Conservation (phyloP, 1,140 invertebrate species). For the Apis mellifera region DNA sequence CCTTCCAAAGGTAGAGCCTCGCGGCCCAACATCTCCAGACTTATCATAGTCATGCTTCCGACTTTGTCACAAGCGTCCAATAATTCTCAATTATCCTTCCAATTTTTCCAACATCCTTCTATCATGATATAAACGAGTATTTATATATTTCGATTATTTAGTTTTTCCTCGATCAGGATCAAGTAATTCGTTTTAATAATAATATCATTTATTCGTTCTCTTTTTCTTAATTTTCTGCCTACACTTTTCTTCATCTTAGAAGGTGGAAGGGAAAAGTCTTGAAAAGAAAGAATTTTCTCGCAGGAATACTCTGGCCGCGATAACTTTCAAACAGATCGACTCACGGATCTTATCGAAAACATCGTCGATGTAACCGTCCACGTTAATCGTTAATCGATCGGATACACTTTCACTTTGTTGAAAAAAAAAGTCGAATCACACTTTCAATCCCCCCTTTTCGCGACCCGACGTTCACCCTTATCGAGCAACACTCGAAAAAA, state of each 20-base stretch:
- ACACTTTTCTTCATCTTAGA: background rate
- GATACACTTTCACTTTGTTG: background rate
- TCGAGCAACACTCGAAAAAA: fast-evolving
- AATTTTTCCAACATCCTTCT: no score
- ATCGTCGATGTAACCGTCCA: background rate
- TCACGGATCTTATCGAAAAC: background rate
- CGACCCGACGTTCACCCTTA: background rate
- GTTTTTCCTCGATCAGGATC: no score
- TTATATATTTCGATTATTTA: no score
- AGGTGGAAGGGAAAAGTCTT: no score
- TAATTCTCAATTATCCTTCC: background rate
- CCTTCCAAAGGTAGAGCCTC: slow-evolving; percentile 68
- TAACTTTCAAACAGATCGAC: no score
- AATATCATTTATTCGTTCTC: no score
- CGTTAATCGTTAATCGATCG: background rate
- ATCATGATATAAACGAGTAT: no score
- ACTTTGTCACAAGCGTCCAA: background rate
- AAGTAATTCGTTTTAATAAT: background rate
- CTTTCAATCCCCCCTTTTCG: no score
- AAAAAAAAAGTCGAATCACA: no score
- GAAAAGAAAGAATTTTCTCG: no score
- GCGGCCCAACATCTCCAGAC: slow-evolving; percentile 70
- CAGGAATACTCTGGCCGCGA: no score
- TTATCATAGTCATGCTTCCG: slow-evolving; percentile 60
- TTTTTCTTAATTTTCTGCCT: no score